Evolutionary conservation across 2,113 vertebrate species (phyloP).

Genomic region (Chitala chitala): DNA sequence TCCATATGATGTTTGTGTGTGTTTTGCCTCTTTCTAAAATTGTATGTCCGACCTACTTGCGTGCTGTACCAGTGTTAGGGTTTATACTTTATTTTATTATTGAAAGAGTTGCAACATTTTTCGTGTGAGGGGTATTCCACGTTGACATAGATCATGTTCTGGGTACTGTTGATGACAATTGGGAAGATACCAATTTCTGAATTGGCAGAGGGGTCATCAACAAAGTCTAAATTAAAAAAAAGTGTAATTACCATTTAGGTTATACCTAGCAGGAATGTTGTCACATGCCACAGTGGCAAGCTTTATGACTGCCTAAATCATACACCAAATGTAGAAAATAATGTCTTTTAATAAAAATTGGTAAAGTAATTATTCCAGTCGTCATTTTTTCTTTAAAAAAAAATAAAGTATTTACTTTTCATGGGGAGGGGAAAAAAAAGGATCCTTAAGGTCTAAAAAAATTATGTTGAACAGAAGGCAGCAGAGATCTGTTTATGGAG

Average conservation of each 20-base stretch:
- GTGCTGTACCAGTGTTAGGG: conserved; percentile 12
- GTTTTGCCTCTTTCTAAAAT: background rate
- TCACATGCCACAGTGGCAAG: conserved; percentile 13
- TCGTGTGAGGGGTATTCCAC: background rate
- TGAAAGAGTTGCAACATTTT: background rate
- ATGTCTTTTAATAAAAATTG: conserved; percentile 17
- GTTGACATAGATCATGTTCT: background rate
- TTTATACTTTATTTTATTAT: background rate
- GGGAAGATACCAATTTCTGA: background rate
- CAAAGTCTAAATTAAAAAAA: background rate
- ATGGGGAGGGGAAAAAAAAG: too few species aligned
- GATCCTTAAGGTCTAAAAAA: background rate
- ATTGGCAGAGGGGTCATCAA: background rate
- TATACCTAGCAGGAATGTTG: conserved; percentile 4
- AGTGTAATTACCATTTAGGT: conserved; percentile 4
- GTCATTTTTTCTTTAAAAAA: conserved; percentile 10
- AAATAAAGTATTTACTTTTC: too few species aligned
- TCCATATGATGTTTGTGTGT: conserved; percentile 2
- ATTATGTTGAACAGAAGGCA: background rate
- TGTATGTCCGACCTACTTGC: conserved; percentile 1
- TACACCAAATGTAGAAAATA: conserved; percentile 20
- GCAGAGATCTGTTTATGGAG: too few species aligned
- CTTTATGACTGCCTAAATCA: conserved; percentile 13
- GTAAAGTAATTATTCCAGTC: background rate
- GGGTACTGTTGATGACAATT: background rate